Conservation (phyloP, 2,113 vertebrate species). For the Brachyistius frenatus region DNA sequence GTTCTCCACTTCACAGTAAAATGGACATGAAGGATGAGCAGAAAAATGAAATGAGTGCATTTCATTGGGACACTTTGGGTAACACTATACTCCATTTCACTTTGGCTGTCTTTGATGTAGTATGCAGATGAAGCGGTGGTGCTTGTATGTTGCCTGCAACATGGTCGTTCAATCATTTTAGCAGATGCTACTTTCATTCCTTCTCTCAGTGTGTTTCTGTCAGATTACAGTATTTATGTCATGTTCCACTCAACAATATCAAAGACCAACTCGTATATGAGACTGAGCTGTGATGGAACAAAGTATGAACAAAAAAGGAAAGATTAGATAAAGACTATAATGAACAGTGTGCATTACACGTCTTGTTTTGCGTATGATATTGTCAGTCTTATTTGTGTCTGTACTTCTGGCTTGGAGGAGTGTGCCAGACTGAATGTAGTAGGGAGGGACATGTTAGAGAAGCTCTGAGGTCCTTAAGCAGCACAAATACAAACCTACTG, state of each 20-base stretch:
- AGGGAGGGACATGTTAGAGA: background rate
- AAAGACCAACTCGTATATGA: conserved; percentile 21
- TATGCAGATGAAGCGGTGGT: conserved; percentile 40
- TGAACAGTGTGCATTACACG: background rate
- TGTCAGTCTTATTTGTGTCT: background rate
- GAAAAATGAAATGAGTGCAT: conserved; percentile 24
- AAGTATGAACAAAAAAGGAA: background rate
- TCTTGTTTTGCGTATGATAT: background rate
- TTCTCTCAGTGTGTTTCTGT: background rate
- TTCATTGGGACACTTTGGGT: background rate
- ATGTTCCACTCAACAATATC: conserved; percentile 6
- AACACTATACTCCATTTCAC: conserved; percentile 13
- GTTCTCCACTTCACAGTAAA: background rate
- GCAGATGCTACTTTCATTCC: conserved; percentile 55
- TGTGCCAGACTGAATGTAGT: background rate
- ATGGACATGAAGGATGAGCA: background rate
- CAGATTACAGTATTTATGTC: conserved; percentile 9
- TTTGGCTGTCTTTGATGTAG: conserved; percentile 41
- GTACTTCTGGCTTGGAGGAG: background rate
- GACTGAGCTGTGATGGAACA: background rate
- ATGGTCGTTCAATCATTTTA: conserved; percentile 55
- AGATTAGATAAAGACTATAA: background rate
- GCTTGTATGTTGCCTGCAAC: conserved; percentile 17
- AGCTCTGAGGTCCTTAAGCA: background rate
- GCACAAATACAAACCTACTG: background rate